Base-by-base conservation (phyloP, 1,140 invertebrate species). In the Philopotamus ludificatus region DNA sequence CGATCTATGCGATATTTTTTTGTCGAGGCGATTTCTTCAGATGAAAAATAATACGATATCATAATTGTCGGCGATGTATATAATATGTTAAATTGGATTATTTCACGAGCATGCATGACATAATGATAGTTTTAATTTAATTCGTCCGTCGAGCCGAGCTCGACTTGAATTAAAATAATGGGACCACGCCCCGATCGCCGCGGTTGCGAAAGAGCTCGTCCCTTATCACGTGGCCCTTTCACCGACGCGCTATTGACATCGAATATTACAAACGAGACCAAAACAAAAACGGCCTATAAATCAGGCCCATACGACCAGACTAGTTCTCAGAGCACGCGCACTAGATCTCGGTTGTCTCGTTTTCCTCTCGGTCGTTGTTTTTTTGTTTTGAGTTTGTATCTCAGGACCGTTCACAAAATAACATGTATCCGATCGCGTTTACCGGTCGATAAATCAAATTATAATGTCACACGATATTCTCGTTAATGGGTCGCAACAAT, bases 371-470 rank as follows among this genome's bases (percentile, higher is more conserved):
- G 28, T 34, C 28, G 28, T 34, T 34, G n/a, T n/a, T n/a, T n/a
- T n/a, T n/a, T n/a, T n/a, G n/a, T n/a, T 34, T 34, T 12, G 28
- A 34, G 4, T 34, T 34, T 34, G 4, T 34, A 7, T 34, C 28
- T 34, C 28, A 4, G 4, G 44, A 18, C 60, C 49, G 59, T 39
- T 47, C 42, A 47, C 18, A 10, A 53, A 63, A 58, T 63, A 67
- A 63, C 65, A 63, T 51, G 59, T 57, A 55, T 67, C 65, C 50
- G 59, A 63, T 67, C 65, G 65, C 59, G 53, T 50, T 67, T 67
- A 67, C 41, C 65, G 51, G 59, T 62, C 65, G 47, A 67, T 67
- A 67, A 67, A 67, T 67, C 65, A 67, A 67, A 67, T 63, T 67
- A 63, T 63, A 67, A 63, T 63, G 65, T 67, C 65, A 67, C 65